Evolutionary conservation across 2,113 vertebrate species (phyloP), one percentile per base, ranked within the genome.

Genomic region (Eubucco bourcierii): DNA sequence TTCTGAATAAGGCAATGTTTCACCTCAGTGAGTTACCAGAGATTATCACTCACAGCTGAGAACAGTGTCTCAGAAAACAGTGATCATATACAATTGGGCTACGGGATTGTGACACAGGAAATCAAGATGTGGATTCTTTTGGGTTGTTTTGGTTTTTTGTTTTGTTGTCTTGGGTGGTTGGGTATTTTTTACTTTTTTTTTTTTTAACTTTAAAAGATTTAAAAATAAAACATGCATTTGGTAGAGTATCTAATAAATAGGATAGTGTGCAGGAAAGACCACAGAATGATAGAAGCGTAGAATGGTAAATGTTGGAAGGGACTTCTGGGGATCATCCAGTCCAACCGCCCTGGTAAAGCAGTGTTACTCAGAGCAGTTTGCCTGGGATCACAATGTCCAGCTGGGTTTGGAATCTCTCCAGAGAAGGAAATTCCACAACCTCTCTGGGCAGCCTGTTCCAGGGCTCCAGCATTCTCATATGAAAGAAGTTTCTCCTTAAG

Each of bases 1-100:
- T 96, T 90, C 90, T 80, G 58, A 87, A 52, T 71, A 95, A 97
- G 91, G 84, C 87, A 93, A 87, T 94, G 58, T 73, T 93, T 96
- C 86, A 94, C 70, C 52, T 94, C 91, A 87, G 46, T 84, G 52
- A 91, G 61, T 88, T 96, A 94, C 72, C 96, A 78, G 81, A 72
- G 70, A 37, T 68, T 95, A 90, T 96, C 80, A 86, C 84, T 95
- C 87, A 85, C 16, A 80, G 61, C 80, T 56, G 59, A 60, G 28
- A 94, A 88, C n/a, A 72, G 23, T 59, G 70, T 90, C 77, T 87
- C 55, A 84, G 82, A 87, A 94, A 87, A 93, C 1, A 90, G 60
- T 58, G 76, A 88, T 91, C 74, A 80, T 90, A 76, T 65, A 65
- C 3, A 34, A 27, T 1, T 66, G 71, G 41, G 23, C 56, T 80